A percentile compares a stretch with the other conserved stretches of the same genome.
These are phyloP conservation scores for Erebia palarica DNA, from an alignment of 2,888 invertebrate genomes.

Conservation along the genomic window DNA sequence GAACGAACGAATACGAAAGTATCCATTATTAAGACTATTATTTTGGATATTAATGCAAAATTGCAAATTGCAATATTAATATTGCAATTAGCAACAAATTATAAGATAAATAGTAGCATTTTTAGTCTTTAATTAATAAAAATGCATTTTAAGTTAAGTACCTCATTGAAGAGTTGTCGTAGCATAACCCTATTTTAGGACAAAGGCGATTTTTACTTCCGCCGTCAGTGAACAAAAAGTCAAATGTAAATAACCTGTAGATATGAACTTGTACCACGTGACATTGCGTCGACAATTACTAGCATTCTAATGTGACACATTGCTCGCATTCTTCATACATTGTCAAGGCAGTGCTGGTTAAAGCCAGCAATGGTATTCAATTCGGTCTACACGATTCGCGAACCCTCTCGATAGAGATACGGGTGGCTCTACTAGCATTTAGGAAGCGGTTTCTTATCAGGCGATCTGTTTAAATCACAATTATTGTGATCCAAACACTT, in stretches of 20 bases:
- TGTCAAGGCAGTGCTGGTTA: slow-evolving; percentile 40
- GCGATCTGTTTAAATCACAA: slow-evolving; percentile 59
- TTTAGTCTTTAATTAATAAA: neutral
- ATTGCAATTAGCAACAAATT: neutral
- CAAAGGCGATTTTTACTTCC: slow-evolving; percentile 73
- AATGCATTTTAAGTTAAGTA: neutral
- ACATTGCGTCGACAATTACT: slow-evolving; percentile 52
- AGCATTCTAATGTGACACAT: slow-evolving; percentile 49
- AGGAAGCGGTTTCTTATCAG: slow-evolving; percentile 75
- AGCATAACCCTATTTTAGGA: slow-evolving; percentile 61
- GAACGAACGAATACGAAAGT: no score
- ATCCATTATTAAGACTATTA: neutral
- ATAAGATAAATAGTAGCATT: neutral
- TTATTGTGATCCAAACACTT: slow-evolving; percentile 66
- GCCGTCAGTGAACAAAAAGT: slow-evolving; percentile 72
- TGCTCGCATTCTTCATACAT: slow-evolving; percentile 46
- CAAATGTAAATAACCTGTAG: slow-evolving; percentile 80
- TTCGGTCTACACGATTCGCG: slow-evolving; percentile 3
- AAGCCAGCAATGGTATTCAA: slow-evolving; percentile 53
- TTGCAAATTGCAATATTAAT: no score
- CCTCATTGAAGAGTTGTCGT: slow-evolving; percentile 24
- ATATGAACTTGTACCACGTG: slow-evolving; percentile 57
- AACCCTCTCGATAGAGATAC: slow-evolving; percentile 4
- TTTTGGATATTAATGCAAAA: no score
- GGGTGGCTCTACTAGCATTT: slow-evolving; percentile 45